These are phyloP conservation scores for Ochotona princeps DNA, from an alignment of 2,113 vertebrate genomes.

Conservation along the genomic window DNA sequence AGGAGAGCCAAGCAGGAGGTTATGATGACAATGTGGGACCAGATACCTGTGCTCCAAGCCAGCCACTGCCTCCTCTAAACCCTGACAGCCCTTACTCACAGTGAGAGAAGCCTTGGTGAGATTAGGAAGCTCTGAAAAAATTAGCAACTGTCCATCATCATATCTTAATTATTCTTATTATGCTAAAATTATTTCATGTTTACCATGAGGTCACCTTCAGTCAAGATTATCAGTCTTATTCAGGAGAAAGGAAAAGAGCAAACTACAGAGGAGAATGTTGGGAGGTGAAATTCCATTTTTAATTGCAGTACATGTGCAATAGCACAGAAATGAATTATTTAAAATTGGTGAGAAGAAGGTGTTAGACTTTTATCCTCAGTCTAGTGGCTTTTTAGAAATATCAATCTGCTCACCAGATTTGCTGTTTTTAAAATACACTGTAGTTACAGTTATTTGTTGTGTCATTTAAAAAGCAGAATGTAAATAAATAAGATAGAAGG, in stretches of 20 bases:
- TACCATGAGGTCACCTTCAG: background rate
- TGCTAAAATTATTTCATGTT: background rate
- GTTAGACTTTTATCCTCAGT: conserved; percentile 54
- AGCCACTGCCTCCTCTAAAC: background rate
- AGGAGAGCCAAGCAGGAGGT: background rate
- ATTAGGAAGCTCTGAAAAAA: background rate
- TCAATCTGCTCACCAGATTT: conserved; percentile 72
- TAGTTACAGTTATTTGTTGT: conserved; percentile 65
- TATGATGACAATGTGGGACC: background rate
- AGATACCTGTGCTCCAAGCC: background rate
- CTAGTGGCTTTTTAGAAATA: conserved; percentile 31
- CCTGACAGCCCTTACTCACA: background rate
- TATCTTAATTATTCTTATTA: background rate
- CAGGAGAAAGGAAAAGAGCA: background rate
- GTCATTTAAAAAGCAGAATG: conserved; percentile 50
- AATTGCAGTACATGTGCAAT: conserved; percentile 13
- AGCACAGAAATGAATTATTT: conserved; percentile 61
- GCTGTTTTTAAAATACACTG: conserved; percentile 44
- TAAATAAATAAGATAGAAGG: conserved; percentile 53
- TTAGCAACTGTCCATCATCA: background rate
- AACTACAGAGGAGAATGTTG: background rate
- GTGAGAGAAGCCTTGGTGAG: background rate
- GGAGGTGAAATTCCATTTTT: conserved; percentile 32
- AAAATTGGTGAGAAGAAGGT: conserved; percentile 61
- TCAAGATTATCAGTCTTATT: background rate